Base-by-base conservation (phyloP, 2,888 invertebrate genomes). In the Dasypolia templi region DNA sequence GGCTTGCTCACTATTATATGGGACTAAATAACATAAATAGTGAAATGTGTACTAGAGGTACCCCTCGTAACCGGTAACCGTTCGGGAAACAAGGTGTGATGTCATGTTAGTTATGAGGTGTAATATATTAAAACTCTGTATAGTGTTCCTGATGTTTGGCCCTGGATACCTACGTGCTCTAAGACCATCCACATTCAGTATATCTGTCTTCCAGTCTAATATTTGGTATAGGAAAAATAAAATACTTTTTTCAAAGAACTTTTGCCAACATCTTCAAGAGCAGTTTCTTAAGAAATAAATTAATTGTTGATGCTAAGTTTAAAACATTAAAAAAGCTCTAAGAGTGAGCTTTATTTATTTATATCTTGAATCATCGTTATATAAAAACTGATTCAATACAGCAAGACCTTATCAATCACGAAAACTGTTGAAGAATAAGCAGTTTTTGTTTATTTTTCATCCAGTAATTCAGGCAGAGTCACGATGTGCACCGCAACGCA, bases 401-500 rank as follows among this genome's bases (percentile, higher is more conserved):
- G 19, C 39, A 44, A 6, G 2, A 19, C 11, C 19, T 51, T 58
- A 29, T 58, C 14, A 74, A 32, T 32, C 22, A 39, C 3, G 9
- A 39, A 46, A 39, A 46, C 22, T 29, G 22, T 77, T 65, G 12
- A 5, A n/a, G 19, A 77, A 55, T 46, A 67, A 79, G 39, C 9
- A 59, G n/a, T 9, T 46, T 19, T 46, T n/a, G n/a, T 53, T 46
- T 53, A 44, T 59, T 79, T 78, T 75, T 32, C 72, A 26, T 19
- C 19, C 26, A 51, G 12, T 75, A 61, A 59, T 75, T 75, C 29
- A 29, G n/a, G 0, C 29, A 58, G 39, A 26, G 17, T 65, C 29
- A 46, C 29, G 49, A 49, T 53, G 17, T 49, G 29, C 61, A 76
- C 77, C 77, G 82, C 77, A 82, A 65, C 42, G n/a, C 17, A 12